Conservation (phyloP, 2,797 vertebrate genomes). For the Artibeus lituratus region DNA sequence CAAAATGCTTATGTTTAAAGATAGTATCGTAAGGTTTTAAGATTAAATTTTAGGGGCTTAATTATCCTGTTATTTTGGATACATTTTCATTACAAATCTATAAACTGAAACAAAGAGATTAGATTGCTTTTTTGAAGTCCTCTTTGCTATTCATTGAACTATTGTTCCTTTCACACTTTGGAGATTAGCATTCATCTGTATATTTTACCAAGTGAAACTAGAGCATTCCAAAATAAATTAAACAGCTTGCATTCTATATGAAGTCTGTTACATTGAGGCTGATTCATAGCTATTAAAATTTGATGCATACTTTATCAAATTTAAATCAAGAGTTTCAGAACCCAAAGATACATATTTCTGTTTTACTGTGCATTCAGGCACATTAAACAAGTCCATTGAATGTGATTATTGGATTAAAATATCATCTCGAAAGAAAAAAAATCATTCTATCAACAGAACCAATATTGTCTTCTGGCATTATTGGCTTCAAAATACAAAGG, state of each 20-base stretch:
- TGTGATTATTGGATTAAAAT: constrained; percentile 25
- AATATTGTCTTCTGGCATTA: neutral
- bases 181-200: neutral
- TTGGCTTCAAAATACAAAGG: neutral
- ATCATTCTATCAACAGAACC: neutral
- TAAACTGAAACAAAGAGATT: neutral
- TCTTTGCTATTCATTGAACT: neutral
- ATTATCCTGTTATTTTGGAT: neutral
- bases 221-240: constrained; percentile 39
- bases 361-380: neutral
- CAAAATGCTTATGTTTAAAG: constrained; percentile 10
- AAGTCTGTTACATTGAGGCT: neutral
- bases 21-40: neutral
- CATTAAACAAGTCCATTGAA: neutral
- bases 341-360: neutral
- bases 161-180: neutral
- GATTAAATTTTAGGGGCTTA: neutral
- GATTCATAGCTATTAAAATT: constrained; percentile 17
- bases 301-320: constrained; percentile 11
- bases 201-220: constrained; percentile 21
- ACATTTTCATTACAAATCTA: neutral
- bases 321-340: constrained; percentile 25
- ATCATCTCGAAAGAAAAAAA: neutral
- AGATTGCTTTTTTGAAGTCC: neutral
- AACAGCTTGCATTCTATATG: constrained; percentile 4